phyloP scores from a whole-genome alignment of 30 jellyfish, hydroid and myxozoan genomes.

The Aurelia sp. region DNA sequence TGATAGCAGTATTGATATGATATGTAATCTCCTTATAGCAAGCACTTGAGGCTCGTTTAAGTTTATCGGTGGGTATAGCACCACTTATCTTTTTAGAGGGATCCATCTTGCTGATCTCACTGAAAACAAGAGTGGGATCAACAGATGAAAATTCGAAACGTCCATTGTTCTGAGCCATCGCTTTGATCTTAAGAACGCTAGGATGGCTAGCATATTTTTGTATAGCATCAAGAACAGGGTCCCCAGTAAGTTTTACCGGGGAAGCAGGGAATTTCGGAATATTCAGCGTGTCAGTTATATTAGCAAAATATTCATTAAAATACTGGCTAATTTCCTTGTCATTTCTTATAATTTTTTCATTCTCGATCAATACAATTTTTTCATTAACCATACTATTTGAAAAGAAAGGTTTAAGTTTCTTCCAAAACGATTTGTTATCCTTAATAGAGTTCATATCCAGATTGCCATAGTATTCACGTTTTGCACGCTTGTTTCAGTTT shows the following conservation, averaged over 20 bases:
- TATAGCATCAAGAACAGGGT: conserved; percentile 18
- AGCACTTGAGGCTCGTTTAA: conserved; percentile 32
- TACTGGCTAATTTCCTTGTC: conserved; percentile 6
- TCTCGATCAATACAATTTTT: not conserved
- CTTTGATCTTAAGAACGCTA: conserved; percentile 34
- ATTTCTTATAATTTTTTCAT: not conserved
- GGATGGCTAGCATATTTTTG: conserved; percentile 46
- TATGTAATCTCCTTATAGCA: conserved; percentile 36
- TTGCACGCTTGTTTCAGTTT: not conserved
- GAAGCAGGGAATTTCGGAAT: conserved; percentile 12
- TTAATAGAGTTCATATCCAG: conserved; percentile 2
- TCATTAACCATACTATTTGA: conserved; percentile 7
- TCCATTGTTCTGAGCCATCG: not conserved
- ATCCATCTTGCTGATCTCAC: conserved; percentile 42
- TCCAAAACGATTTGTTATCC: conserved; percentile 9
- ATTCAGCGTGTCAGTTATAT: conserved; percentile 7
- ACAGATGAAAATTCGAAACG: conserved; percentile 15
- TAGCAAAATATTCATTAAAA: conserved; percentile 7
- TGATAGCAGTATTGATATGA: conserved; percentile 23
- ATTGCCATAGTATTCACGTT: conserved; percentile 1
- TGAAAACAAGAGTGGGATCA: conserved; percentile 39
- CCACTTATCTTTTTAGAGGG: conserved; percentile 40
- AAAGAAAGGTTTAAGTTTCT: conserved; percentile 2
- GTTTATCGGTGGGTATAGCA: conserved; percentile 41
- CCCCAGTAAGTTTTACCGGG: not conserved